Percentiles rank a stretch among this genome's conserved stretches.
Conservation (phyloP, 2,797 vertebrate genomes). For the Sorex maritimensis region DNA sequence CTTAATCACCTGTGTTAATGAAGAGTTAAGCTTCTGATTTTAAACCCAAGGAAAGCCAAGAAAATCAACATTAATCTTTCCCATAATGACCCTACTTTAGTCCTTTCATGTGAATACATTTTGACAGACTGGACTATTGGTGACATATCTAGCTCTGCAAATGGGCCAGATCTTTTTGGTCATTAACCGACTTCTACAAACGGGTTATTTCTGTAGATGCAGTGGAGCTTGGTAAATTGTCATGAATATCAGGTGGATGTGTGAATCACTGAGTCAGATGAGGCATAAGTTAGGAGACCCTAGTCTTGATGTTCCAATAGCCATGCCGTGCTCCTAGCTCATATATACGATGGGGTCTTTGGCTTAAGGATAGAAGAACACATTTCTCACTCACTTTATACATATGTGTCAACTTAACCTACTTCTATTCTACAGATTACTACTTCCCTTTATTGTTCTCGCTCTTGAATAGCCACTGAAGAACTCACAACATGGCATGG, state of each 20-base stretch:
- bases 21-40: constrained; percentile 75
- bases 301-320: background rate
- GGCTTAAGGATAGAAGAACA: too few species aligned
- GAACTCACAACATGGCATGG: background rate
- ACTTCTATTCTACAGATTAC: background rate
- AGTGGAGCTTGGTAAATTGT: background rate
- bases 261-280: background rate
- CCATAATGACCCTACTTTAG: constrained; percentile 45
- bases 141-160: background rate
- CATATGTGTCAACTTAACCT: background rate
- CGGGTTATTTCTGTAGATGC: background rate
- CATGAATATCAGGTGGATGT: constrained; percentile 9
- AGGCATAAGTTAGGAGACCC: constrained; percentile 27
- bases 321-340: background rate
- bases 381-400: background rate
- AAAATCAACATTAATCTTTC: constrained; percentile 73
- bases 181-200: constrained; percentile 63
- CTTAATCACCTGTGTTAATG: constrained; percentile 78
- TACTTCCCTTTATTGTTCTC: background rate
- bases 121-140: background rate
- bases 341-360: background rate
- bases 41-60: constrained; percentile 48
- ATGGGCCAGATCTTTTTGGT: constrained; percentile 39
- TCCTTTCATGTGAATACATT: constrained; percentile 22
- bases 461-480: constrained; percentile 26